Conservation (phyloP, 2,797 vertebrate genomes). For the Ciconia nigra region DNA sequence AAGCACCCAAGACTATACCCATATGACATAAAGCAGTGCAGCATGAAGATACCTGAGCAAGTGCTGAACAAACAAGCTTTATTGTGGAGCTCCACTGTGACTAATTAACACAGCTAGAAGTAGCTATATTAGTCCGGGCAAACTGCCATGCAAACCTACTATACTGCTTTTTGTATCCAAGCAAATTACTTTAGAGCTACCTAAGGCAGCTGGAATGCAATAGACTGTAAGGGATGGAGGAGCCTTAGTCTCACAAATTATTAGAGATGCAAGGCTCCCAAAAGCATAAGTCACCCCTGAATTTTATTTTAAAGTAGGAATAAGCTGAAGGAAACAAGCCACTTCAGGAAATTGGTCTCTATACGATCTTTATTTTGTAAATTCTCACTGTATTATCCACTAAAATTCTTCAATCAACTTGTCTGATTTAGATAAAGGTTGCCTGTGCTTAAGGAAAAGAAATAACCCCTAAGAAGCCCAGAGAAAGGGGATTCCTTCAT, state of each 20-base stretch:
- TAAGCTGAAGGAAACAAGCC: background rate
- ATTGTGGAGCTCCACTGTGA: constrained; percentile 26
- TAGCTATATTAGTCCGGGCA: constrained; percentile 32
- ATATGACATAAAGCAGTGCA: background rate
- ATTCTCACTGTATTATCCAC: background rate
- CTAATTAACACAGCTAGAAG: constrained; percentile 56
- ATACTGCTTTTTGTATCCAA: background rate
- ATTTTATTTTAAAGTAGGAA: background rate
- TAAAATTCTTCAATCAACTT: background rate
- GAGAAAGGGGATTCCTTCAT: background rate
- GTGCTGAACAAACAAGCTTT: constrained; percentile 50
- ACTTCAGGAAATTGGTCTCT: background rate
- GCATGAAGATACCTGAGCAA: constrained; percentile 11
- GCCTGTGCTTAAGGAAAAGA: background rate
- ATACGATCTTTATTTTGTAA: background rate
- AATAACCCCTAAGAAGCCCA: background rate
- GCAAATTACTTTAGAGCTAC: constrained; percentile 23
- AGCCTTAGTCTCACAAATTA: background rate
- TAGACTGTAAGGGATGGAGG: background rate
- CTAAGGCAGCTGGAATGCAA: background rate
- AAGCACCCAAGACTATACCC: background rate
- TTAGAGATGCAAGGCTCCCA: background rate
- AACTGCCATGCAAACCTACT: constrained; percentile 30
- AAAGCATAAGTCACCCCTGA: background rate
- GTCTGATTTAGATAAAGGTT: background rate